Evolutionary conservation across 2,888 invertebrate species (phyloP).

Genomic region (Drosophila anomelani): DNA sequence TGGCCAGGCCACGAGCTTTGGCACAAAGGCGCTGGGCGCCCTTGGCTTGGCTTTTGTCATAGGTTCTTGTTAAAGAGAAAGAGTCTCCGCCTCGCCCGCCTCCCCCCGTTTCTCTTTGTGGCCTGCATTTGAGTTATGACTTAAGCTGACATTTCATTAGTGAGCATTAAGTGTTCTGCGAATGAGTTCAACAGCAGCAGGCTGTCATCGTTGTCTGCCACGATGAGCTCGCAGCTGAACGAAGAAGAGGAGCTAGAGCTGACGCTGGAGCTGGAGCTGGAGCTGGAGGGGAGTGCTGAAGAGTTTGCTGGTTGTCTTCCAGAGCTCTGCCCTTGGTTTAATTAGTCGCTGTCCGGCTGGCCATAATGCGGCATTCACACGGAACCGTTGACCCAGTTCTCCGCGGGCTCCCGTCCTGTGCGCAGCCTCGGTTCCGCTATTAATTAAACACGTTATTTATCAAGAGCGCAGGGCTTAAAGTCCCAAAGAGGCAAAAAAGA

Average conservation of each 20-base stretch:
- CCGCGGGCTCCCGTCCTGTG: constrained; percentile 31
- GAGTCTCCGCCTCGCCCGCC: constrained; percentile 8
- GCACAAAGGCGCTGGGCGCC: constrained; percentile 36
- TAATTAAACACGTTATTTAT: constrained; percentile 74
- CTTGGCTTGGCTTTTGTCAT: constrained; percentile 66
- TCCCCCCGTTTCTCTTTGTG: constrained; percentile 31
- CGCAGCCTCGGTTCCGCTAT: constrained; percentile 34
- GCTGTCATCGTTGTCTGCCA: constrained; percentile 38
- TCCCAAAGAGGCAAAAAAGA: constrained; percentile 11
- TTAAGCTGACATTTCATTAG: constrained; percentile 84
- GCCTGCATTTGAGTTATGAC: constrained; percentile 81
- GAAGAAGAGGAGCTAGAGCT: constrained; percentile 4
- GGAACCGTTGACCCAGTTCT: constrained; percentile 63
- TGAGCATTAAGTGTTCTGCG: constrained; percentile 78
- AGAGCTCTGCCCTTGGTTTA: constrained; percentile 54
- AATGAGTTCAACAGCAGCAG: constrained; percentile 69
- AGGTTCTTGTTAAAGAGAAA: constrained; percentile 25
- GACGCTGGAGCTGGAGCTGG: background rate
- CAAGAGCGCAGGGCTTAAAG: constrained; percentile 60
- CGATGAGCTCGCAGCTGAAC: constrained; percentile 8
- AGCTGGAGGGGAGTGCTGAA: constrained; percentile 5
- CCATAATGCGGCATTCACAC: constrained; percentile 55
- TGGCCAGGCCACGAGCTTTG: constrained; percentile 23
- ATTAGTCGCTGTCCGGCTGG: constrained; percentile 58
- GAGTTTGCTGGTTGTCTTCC: constrained; percentile 12